Conservation (phyloP, 2,888 invertebrate species). For the Nudaria mundana region DNA sequence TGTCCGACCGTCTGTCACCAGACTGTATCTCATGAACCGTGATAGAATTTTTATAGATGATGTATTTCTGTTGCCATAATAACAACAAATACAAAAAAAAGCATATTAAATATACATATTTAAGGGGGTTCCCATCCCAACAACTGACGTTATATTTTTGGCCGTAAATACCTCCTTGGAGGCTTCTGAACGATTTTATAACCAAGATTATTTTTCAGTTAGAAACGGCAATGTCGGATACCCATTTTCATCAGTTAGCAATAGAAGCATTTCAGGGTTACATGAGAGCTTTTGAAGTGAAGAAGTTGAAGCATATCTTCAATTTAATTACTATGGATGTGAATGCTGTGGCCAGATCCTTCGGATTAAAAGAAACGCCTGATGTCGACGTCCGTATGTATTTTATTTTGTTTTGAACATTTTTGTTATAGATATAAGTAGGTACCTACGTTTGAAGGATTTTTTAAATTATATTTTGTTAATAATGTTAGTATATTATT, state of each 20-base stretch:
- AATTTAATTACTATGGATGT: constrained; percentile 94
- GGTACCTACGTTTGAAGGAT: background rate
- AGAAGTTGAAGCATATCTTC: constrained; percentile 95
- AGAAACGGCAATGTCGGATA: constrained; percentile 93
- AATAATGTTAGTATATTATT: too few relatives aligned
- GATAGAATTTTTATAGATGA: too few relatives aligned
- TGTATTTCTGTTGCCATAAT: too few relatives aligned
- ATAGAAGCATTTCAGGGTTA: constrained; percentile 98
- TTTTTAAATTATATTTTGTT: too few relatives aligned
- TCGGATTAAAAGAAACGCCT: constrained; percentile 96
- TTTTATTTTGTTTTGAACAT: background rate
- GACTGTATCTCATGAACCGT: too few relatives aligned
- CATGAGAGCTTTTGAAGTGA: constrained; percentile 97
- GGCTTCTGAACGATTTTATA: too few relatives aligned
- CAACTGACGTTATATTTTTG: too few relatives aligned
- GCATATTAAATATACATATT: too few relatives aligned
- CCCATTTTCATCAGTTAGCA: constrained; percentile 93
- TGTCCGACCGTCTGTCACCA: too few relatives aligned
- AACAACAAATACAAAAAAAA: too few relatives aligned
- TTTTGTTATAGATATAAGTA: background rate
- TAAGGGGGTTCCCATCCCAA: too few relatives aligned
- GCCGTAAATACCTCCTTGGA: too few relatives aligned
- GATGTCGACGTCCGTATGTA: constrained; percentile 92
- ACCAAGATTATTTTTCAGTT: constrained; percentile 84
- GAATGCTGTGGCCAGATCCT: constrained; percentile 91